Evolutionary conservation across 1,140 invertebrate species (phyloP).

Genomic region (Euwallacea fornicatus): DNA sequence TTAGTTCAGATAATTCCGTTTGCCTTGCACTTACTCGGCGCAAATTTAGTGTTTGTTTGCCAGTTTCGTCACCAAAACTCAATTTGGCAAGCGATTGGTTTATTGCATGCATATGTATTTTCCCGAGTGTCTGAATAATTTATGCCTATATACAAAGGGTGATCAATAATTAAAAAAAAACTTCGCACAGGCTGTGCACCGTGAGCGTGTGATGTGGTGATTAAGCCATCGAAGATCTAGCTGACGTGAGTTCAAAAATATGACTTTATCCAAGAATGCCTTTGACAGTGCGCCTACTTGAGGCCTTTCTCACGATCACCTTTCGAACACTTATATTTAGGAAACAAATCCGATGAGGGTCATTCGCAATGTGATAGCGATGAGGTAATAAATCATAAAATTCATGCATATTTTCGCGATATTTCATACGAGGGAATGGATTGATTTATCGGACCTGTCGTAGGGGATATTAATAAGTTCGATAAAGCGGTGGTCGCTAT

Average conservation of each 20-base stretch:
- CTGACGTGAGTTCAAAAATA: too few species aligned
- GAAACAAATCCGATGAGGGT: slow-evolving; percentile 16
- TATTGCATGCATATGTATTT: background rate
- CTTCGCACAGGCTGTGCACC: background rate
- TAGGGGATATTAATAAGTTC: slow-evolving; percentile 26
- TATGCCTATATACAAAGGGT: too few species aligned
- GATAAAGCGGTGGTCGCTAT: slow-evolving; percentile 20
- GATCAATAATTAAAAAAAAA: background rate
- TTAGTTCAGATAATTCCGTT: slow-evolving; percentile 3
- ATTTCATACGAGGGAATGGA: slow-evolving; percentile 22
- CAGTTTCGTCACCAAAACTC: too few species aligned
- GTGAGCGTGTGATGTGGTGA: background rate
- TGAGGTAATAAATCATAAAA: slow-evolving; percentile 30
- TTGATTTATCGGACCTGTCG: slow-evolving; percentile 24
- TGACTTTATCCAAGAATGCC: too few species aligned
- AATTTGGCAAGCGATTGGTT: too few species aligned
- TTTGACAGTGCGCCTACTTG: too few species aligned
- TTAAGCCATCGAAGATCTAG: too few species aligned
- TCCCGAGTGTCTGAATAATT: background rate
- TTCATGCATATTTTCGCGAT: slow-evolving; percentile 32
- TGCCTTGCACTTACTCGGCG: background rate
- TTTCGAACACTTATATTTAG: slow-evolving; percentile 7
- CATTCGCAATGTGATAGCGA: slow-evolving; percentile 24
- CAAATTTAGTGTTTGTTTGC: background rate
- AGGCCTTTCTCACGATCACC: background rate